Conservation (phyloP, 2,113 vertebrate species). For the Rhombomys opimus region DNA sequence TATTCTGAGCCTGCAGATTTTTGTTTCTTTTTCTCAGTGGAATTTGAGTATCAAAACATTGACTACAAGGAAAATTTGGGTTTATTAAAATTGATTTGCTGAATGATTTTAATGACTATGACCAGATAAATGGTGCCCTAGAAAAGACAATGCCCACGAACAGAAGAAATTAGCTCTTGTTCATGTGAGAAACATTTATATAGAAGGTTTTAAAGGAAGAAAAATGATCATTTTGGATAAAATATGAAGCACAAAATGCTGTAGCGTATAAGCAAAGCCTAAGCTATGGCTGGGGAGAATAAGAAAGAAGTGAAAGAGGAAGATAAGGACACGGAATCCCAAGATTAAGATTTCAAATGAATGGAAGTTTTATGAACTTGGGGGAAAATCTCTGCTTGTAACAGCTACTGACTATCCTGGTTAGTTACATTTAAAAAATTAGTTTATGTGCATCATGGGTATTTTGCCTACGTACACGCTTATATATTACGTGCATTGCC, state of each 20-base stretch:
- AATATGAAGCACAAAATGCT: slow-evolving; percentile 5
- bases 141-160: neutral
- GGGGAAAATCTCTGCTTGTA: neutral
- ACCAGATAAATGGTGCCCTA: neutral
- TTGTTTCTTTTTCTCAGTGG: neutral
- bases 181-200: neutral
- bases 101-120: slow-evolving; percentile 18
- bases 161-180: neutral
- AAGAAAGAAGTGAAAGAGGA: neutral
- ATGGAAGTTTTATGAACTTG: neutral
- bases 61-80: slow-evolving; percentile 26
- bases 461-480: neutral
- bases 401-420: neutral
- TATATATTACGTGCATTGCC: neutral
- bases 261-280: neutral
- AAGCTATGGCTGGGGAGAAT: neutral
- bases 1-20: neutral
- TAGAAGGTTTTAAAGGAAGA: neutral
- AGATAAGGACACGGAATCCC: neutral
- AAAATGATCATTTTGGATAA: slow-evolving; percentile 17
- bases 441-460: neutral
- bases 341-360: neutral
- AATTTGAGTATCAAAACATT: slow-evolving; percentile 14
- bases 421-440: neutral
- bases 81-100: slow-evolving; percentile 60